Percentiles rank a stretch among this genome's conserved stretches.
Evolutionary conservation across 1,140 invertebrate species (phyloP).

Genomic region (Brachionus sp.): DNA sequence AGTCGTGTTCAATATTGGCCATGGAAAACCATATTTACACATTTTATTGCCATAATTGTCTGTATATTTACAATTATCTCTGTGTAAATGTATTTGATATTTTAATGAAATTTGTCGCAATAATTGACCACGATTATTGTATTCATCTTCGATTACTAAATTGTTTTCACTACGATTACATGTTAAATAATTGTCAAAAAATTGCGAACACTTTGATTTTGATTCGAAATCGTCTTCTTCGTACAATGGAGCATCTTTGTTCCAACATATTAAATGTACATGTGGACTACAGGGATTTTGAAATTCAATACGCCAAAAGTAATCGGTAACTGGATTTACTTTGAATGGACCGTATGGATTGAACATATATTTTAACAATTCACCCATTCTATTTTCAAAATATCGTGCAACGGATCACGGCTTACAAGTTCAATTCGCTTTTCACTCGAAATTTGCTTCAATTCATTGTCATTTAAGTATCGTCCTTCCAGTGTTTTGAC

Average conservation of each 20-base stretch:
- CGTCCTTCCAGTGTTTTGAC: not conserved
- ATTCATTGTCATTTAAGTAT: not conserved
- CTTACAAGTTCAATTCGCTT: not conserved
- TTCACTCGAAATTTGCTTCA: not conserved
- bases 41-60: not conserved
- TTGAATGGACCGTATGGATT: no score
- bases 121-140: not conserved
- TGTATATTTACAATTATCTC: not conserved
- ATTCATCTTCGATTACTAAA: not conserved
- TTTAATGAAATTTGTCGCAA: not conserved
- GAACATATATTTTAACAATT: no score
- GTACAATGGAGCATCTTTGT: not conserved
- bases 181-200: not conserved
- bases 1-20: not conserved
- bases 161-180: not conserved
- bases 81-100: no score
- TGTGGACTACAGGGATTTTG: no score
- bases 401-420: not conserved
- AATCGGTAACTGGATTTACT: no score
- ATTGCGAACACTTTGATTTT: not conserved
- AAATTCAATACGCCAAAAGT: no score
- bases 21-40: slow-evolving; percentile 1
- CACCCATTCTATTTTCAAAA: no score
- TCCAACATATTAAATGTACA: no score
- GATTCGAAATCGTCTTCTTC: not conserved